These are phyloP conservation scores for Esox niger DNA, from an alignment of 2,113 vertebrate genomes.

Conservation along the genomic window DNA sequence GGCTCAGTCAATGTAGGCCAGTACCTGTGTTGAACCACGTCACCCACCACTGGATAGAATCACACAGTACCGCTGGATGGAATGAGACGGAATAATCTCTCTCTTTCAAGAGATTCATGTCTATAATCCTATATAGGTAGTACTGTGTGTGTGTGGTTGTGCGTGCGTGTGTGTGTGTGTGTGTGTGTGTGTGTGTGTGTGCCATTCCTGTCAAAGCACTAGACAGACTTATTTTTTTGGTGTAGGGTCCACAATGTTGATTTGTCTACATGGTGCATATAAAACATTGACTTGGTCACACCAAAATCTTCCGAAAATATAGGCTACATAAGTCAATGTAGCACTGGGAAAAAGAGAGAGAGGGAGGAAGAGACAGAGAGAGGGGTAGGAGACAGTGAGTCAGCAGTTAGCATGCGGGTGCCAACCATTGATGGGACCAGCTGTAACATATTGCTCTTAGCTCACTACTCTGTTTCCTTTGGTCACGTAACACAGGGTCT, in stretches of 20 bases:
- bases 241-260: too few relatives aligned
- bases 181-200: neutral
- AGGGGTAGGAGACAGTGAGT: constrained; percentile 53
- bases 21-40: constrained; percentile 42
- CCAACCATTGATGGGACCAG: constrained; percentile 50
- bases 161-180: neutral
- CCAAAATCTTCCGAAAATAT: too few relatives aligned
- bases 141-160: neutral
- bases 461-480: too few relatives aligned
- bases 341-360: too few relatives aligned
- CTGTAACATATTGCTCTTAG: too few relatives aligned
- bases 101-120: neutral
- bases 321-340: too few relatives aligned
- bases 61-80: neutral
- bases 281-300: too few relatives aligned
- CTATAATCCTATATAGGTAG: neutral
- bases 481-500: too few relatives aligned
- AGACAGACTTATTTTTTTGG: too few relatives aligned
- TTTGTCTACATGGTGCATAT: too few relatives aligned
- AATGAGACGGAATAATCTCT: neutral
- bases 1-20: constrained; percentile 58
- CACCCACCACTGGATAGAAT: constrained; percentile 28
- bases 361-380: too few relatives aligned
- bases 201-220: too few relatives aligned
- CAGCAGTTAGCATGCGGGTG: constrained; percentile 23